phyloP scores from a whole-genome alignment of 2,888 invertebrate genomes.

The Aphidius colemani region DNA sequence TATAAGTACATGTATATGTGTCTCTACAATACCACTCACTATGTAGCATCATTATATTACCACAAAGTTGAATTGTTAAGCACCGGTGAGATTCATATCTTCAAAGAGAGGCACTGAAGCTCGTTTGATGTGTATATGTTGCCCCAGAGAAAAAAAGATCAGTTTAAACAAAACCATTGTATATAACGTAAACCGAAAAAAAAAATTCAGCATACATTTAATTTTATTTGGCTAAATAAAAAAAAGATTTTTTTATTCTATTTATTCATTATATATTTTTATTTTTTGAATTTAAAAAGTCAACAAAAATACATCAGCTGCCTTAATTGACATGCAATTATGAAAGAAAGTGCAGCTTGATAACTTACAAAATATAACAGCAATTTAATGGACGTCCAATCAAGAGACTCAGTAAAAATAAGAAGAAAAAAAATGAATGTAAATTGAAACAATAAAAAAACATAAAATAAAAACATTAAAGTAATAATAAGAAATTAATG shows the following conservation, averaged over 20 bases:
- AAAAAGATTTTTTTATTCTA: neutral
- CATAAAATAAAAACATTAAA: slow-evolving; percentile 2
- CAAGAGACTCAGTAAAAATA: neutral
- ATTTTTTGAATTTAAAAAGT: slow-evolving; percentile 8
- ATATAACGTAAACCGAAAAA: neutral
- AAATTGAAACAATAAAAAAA: slow-evolving; percentile 32
- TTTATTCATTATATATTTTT: too few species aligned
- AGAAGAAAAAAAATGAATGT: neutral
- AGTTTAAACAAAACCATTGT: neutral
- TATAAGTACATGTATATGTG: slow-evolving; percentile 18
- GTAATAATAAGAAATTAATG: slow-evolving; percentile 13
- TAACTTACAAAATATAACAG: too few species aligned
- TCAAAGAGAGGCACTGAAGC: slow-evolving; percentile 43
- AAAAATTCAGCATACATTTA: too few species aligned
- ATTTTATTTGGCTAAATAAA: too few species aligned
- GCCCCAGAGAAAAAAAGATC: slow-evolving; percentile 23
- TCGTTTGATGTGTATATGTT: slow-evolving; percentile 44
- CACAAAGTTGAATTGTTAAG: slow-evolving; percentile 49
- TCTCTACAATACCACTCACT: neutral
- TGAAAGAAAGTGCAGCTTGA: too few species aligned
- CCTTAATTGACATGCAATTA: too few species aligned
- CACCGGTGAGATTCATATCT: slow-evolving; percentile 47
- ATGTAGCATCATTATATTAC: slow-evolving; percentile 40
- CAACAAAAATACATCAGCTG: too few species aligned
- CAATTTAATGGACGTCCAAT: too few species aligned